Evolutionary conservation across 2,113 vertebrate species (phyloP).

Genomic region (Pionites leucogaster): DNA sequence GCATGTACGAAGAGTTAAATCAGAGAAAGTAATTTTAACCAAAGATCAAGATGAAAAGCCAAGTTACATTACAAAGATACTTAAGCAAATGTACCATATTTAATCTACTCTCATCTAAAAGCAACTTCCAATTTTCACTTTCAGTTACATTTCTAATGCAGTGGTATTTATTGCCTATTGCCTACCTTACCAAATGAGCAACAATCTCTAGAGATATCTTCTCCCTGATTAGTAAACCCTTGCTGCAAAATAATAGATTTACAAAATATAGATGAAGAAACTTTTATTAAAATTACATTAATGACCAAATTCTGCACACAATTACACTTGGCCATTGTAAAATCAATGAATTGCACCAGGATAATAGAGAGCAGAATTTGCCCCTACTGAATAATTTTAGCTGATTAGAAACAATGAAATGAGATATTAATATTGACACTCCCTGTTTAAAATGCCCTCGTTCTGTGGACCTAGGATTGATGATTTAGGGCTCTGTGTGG

Average conservation of each 20-base stretch:
- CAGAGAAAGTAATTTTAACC: conserved; percentile 27
- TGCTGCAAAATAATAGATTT: conserved; percentile 41
- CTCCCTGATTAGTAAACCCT: conserved; percentile 56
- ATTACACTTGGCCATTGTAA: conserved; percentile 52
- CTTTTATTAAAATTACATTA: conserved; percentile 68
- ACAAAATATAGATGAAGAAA: conserved; percentile 63
- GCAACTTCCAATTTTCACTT: conserved; percentile 54
- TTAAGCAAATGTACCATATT: conserved; percentile 53
- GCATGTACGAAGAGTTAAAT: background rate
- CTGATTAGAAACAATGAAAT: conserved; percentile 56
- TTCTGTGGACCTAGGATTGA: background rate
- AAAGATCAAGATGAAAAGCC: conserved; percentile 49
- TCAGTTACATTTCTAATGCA: conserved; percentile 53
- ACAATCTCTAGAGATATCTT: conserved; percentile 39
- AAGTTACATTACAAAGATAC: conserved; percentile 39
- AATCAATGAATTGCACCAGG: conserved; percentile 42
- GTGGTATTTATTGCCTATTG: conserved; percentile 51
- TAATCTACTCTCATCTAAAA: conserved; percentile 48
- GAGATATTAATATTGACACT: conserved; percentile 50
- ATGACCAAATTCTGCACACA: conserved; percentile 60
- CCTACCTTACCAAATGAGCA: conserved; percentile 50
- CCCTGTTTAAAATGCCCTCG: background rate
- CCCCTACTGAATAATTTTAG: conserved; percentile 25
- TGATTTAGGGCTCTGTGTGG: background rate
- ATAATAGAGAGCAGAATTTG: conserved; percentile 42